Conservation (phyloP, 2,113 vertebrate species). For the Panthera leo region DNA sequence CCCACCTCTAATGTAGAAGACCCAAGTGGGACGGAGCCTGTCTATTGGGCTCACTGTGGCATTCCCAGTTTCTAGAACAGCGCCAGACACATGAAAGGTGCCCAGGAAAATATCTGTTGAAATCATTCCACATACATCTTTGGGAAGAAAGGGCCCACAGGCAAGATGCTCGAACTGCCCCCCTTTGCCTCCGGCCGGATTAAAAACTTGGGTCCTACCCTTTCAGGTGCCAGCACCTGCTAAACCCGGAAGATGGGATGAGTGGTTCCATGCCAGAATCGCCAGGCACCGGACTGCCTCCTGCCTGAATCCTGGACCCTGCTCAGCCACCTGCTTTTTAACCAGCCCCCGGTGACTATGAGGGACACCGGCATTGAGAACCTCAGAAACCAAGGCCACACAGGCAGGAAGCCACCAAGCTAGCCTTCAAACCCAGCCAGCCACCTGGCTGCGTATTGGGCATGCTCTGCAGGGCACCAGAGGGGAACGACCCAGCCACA, state of each 20-base stretch:
- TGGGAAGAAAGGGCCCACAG: background rate
- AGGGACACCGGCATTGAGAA: conserved; percentile 32
- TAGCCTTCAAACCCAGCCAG: conserved; percentile 57
- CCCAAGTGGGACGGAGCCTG: background rate
- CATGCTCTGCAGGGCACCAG: conserved; percentile 45
- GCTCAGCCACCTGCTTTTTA: conserved; percentile 11
- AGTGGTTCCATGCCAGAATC: rapidly evolving
- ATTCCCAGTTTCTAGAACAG: background rate
- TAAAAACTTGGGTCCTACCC: background rate
- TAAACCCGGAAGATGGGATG: background rate
- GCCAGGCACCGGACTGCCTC: background rate
- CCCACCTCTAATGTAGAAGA: background rate
- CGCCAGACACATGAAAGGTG: background rate
- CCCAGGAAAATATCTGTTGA: background rate
- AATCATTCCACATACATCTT: background rate
- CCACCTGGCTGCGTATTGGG: conserved; percentile 59
- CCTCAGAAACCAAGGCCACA: conserved; percentile 72
- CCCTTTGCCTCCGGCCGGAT: background rate
- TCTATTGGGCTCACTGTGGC: background rate
- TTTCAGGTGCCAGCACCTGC: background rate
- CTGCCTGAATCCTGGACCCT: background rate
- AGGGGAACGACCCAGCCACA: conserved; percentile 69
- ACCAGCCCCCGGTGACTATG: conserved; percentile 39
- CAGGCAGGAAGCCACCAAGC: conserved; percentile 71
- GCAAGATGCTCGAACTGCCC: background rate